Conservation (phyloP, 1,140 invertebrate species). For the Polyergus mexicanus region DNA sequence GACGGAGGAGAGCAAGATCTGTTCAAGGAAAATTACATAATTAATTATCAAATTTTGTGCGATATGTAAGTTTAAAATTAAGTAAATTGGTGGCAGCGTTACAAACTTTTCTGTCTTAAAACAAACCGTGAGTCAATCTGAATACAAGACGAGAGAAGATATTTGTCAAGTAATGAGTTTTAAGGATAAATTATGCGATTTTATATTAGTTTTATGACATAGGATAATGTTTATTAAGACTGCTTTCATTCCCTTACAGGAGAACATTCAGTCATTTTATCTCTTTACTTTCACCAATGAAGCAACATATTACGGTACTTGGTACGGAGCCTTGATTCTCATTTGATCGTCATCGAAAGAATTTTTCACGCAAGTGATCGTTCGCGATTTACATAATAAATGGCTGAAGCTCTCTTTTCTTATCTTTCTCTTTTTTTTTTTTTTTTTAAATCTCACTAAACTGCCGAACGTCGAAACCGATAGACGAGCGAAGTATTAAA, state of each 20-base stretch:
- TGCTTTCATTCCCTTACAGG: no score
- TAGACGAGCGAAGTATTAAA: constrained; percentile 24
- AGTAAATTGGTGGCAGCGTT: constrained; percentile 14
- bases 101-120: neutral
- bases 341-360: constrained; percentile 27
- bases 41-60: constrained; percentile 35
- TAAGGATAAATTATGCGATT: neutral
- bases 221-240: neutral
- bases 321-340: neutral
- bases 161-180: constrained; percentile 12
- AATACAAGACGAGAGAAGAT: neutral
- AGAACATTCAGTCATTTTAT: neutral
- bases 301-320: constrained; percentile 33
- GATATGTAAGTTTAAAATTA: constrained; percentile 56
- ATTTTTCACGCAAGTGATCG: constrained; percentile 5
- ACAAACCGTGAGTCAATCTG: constrained; percentile 36
- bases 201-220: neutral
- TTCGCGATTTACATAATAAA: constrained; percentile 53
- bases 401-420: neutral
- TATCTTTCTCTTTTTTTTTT: no score
- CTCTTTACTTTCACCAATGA: constrained; percentile 25
- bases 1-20: constrained; percentile 20
- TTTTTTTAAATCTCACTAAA: constrained; percentile 30
- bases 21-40: constrained; percentile 20
- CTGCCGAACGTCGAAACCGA: constrained; percentile 31